phyloP scores from a whole-genome alignment of 2,113 vertebrate genomes.

The Mustelus asterias region DNA sequence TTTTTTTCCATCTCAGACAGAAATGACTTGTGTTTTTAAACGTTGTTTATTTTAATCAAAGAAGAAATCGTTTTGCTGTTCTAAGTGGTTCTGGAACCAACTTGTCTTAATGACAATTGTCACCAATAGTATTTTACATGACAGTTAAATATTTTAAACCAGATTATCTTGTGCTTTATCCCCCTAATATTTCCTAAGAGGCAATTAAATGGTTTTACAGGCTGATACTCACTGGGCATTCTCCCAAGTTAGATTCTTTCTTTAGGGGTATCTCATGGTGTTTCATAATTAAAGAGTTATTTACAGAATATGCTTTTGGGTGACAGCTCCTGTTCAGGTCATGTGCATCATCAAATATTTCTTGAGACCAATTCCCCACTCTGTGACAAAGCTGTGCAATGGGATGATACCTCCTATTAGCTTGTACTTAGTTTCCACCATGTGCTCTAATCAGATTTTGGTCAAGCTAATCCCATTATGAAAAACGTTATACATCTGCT shows the following conservation, averaged over 20 bases:
- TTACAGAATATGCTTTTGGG: background rate
- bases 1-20: background rate
- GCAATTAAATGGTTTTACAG: background rate
- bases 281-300: background rate
- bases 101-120: background rate
- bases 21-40: slow-evolving; percentile 13
- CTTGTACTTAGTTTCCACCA: background rate
- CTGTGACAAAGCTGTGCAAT: background rate
- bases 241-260: background rate
- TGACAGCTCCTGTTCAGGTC: background rate
- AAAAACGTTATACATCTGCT: background rate
- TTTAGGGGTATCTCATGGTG: background rate
- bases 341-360: background rate
- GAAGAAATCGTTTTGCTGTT: slow-evolving; percentile 19
- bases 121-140: slow-evolving; percentile 15
- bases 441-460: background rate
- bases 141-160: slow-evolving; percentile 18
- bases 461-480: background rate
- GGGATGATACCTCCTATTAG: background rate
- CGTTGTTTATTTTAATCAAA: slow-evolving; percentile 22
- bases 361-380: background rate
- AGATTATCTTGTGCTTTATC: background rate
- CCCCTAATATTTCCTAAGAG: background rate
- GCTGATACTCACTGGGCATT: background rate
- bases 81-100: slow-evolving; percentile 14